Base-by-base conservation (phyloP, 2,888 invertebrate genomes). In the Uloborus plumipes region DNA sequence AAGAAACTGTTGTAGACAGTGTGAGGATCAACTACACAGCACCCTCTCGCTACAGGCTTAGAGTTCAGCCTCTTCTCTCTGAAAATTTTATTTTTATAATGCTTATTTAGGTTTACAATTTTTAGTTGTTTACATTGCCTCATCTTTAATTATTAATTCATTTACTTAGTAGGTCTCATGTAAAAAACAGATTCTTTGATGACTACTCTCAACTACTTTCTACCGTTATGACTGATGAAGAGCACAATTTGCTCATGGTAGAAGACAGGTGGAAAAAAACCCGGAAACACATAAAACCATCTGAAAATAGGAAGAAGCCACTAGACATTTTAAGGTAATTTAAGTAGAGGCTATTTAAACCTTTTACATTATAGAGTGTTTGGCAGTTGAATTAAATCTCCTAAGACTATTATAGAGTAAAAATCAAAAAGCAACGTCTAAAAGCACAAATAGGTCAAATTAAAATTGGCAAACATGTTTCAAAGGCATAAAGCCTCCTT, bases 191-290 rank as follows among this genome's bases (percentile, higher is more conserved):
- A 51, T 77, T 69, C n/a, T 47, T 84, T 26, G 84, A 84, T 62
- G 84, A 84, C 53, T 84, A 84, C 70, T 75, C 78, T 26, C 84
- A 84, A 15, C 50, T 78, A 14, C 62, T 84, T 47, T 55, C 74
- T 22, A 59, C 78, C 50, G 78, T 79, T 15, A 79, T 80, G 73
- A 70, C 76, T 47, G 76, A 80, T 72, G 84, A 84, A 65, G 87
- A 88, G 62, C 87, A 88, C 70, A 84, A 86, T 49, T 82, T 88
- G 47, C 70, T 87, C 7, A 71, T 87, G 80, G 87, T 87, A 18
- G 88, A 88, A 84, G 87, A 88, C 65, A 86, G 86, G 22, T 88
- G 88, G 88, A 87, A 86, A 76, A 86, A 86, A 61, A 84, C 86
- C 18, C 79, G 86, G 22, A 84, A 72, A n/a, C 77, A 80, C 77